These are phyloP conservation scores for Pachycephala philippinensis DNA, from an alignment of 2,113 vertebrate species.

Conservation along the genomic window DNA sequence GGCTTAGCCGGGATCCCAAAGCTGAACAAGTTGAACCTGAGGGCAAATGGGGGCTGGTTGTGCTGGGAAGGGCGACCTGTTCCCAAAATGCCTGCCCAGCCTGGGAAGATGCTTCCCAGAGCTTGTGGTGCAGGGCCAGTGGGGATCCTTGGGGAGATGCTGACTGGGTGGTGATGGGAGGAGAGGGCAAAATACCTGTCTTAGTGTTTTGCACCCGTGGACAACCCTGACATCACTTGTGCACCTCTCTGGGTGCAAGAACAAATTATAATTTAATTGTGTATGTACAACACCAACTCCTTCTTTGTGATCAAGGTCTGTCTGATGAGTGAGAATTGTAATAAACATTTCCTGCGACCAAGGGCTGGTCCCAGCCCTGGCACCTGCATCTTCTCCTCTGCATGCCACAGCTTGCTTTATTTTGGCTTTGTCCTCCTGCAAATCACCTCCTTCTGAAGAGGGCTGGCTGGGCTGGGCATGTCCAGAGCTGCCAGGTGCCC, in stretches of 20 bases:
- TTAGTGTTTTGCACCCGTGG: not conserved
- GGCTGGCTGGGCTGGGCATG: not conserved
- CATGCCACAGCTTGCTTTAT: not conserved
- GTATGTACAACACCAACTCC: not conserved
- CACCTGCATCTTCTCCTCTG: not conserved
- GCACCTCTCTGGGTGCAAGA: not conserved
- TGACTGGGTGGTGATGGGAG: not conserved
- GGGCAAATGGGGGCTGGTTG: rapidly evolving
- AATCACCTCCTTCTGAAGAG: not conserved
- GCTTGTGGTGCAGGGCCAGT: not conserved
- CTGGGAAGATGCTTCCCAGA: not conserved
- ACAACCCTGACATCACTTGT: not conserved
- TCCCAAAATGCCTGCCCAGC: not conserved
- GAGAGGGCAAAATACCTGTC: not conserved
- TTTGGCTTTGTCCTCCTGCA: not conserved
- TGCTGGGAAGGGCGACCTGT: rapidly evolving
- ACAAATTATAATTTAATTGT: not conserved
- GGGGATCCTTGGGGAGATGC: not conserved
- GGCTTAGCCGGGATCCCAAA: not conserved
- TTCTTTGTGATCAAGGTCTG: not conserved
- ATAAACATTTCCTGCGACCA: not conserved
- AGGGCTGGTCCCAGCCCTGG: not conserved
- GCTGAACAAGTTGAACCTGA: not conserved
- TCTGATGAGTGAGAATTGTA: not conserved
- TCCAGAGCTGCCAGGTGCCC: not conserved